Percentiles rank a stretch among this genome's conserved stretches.
Evolutionary conservation across 2,888 invertebrate species (phyloP).

Genomic region (Itoplectis maculator): DNA sequence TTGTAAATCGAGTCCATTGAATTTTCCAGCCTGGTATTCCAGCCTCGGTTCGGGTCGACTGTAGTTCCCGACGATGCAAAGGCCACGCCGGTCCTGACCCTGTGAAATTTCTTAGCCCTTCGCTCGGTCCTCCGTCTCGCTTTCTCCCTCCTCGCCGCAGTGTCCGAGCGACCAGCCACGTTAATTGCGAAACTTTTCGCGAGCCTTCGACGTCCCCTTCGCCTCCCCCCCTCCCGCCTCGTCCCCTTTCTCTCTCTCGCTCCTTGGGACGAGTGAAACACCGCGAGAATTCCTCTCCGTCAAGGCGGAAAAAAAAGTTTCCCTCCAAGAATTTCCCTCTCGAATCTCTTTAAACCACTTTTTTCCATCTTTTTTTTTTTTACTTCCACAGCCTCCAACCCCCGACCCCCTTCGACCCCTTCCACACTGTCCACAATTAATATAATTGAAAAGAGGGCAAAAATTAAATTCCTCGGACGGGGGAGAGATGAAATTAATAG

Average conservation of each 20-base stretch:
- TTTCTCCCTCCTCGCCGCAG: constrained; percentile 42
- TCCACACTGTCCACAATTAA: not conserved
- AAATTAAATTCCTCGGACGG: too few relatives aligned
- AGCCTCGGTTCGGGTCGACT: not conserved
- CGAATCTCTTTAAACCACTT: constrained; percentile 10
- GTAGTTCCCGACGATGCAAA: constrained; percentile 35
- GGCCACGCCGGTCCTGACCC: constrained; percentile 33
- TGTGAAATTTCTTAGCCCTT: constrained; percentile 48
- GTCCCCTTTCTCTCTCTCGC: constrained; percentile 41
- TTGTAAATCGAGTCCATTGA: constrained; percentile 10
- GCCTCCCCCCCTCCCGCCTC: constrained; percentile 55
- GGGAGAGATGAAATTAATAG: not conserved
- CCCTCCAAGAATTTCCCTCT: constrained; percentile 32
- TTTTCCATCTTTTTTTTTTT: constrained; percentile 38
- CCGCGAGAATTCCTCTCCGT: constrained; percentile 9
- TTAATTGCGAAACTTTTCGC: constrained; percentile 73
- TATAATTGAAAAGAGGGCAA: constrained; percentile 2
- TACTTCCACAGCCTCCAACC: too few relatives aligned
- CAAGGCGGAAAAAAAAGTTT: constrained; percentile 7
- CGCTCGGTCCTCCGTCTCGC: not conserved
- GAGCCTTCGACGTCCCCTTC: constrained; percentile 49
- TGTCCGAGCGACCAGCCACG: constrained; percentile 65
- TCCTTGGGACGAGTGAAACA: not conserved
- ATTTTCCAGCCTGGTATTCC: constrained; percentile 23
- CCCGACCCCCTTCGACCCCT: too few relatives aligned